A percentile compares a stretch with the other conserved stretches of the same genome.
These are phyloP conservation scores for Labeo rohita DNA, from an alignment of 2,113 vertebrate genomes.

Conservation along the genomic window DNA sequence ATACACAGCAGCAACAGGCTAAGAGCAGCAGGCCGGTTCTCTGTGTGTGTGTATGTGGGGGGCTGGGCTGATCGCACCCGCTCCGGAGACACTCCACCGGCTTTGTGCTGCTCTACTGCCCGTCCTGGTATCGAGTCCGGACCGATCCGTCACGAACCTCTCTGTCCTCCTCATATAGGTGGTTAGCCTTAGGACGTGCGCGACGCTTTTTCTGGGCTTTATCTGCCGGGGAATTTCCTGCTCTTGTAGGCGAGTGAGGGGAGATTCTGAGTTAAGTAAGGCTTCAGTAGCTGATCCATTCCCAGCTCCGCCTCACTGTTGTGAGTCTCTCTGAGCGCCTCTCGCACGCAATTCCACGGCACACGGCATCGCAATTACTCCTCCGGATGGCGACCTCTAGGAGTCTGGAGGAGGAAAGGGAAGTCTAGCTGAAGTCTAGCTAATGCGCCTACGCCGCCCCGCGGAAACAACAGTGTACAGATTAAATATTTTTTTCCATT, in stretches of 20 bases:
- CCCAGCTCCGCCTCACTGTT: slow-evolving; percentile 60
- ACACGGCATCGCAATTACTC: not conserved
- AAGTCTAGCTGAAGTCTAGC: no score
- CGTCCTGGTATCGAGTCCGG: slow-evolving; percentile 23
- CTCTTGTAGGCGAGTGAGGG: slow-evolving; percentile 23
- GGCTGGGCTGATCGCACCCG: slow-evolving; percentile 61
- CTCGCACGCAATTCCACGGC: slow-evolving; percentile 29
- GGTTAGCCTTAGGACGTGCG: not conserved
- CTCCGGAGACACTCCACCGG: slow-evolving; percentile 56
- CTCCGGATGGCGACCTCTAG: slow-evolving; percentile 43
- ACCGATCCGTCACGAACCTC: not conserved
- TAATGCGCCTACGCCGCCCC: not conserved
- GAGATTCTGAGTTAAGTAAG: slow-evolving; percentile 5
- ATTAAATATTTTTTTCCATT: no score
- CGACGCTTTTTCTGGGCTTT: not conserved
- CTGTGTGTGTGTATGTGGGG: slow-evolving; percentile 50
- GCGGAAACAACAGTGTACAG: not conserved
- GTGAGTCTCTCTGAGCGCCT: slow-evolving; percentile 27
- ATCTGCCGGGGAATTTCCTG: slow-evolving; percentile 40
- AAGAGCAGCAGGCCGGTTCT: slow-evolving; percentile 28
- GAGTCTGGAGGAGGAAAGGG: slow-evolving; percentile 33
- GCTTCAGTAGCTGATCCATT: not conserved
- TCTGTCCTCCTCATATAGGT: slow-evolving; percentile 6
- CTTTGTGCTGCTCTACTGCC: slow-evolving; percentile 47
- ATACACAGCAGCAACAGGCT: slow-evolving; percentile 53